Evolutionary conservation across 64 coral and sea anemone species (phyloP), one percentile per base, ranked within the genome.

Genomic region (Platygyra sinensis): DNA sequence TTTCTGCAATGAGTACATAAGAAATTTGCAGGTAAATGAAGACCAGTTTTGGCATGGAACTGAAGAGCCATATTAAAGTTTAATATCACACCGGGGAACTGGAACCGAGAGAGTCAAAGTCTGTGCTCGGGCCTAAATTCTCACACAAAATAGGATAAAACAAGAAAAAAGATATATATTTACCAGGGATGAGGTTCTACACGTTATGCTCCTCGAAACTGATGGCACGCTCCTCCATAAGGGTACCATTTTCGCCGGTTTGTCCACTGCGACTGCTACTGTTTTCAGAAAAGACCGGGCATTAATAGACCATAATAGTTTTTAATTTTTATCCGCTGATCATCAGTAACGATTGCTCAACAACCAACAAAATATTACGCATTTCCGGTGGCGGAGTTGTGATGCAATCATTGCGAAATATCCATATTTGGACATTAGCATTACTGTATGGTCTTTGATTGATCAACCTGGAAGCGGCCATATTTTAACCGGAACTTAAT

Each of bases 241-340:
- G 52, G 90, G 90, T 52, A 96, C 67, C 94, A 96, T 96, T 72
- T 92, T 96, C 67, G 25, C 42, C 75, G 30, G 14, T 82, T n/a
- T 63, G 27, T 20, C 33, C 20, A 20, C 32, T 72, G 14, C 30
- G 13, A 31, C 39, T n/a, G 72, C 73, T 50, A 27, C 18, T 57
- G 15, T 57, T 57, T 27, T 57, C 22, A 65, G 8, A 7, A 61
- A 33, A 76, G 84, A 25, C 63, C 88, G 60, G 81, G 82, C 32
- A 7, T 17, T 5, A 62, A 18, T 80, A 96, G 63, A 93, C 94
- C 94, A 96, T 96, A 96, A 96, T 96, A 96, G 24, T 24, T 89
- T 74, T 81, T 57, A 1, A 87, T 30, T 52, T 22, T 50, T 16
- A 31, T 14, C 89, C 85, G 94, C 94, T 95, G 94, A 30, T 36